phyloP scores from a whole-genome alignment of 1,140 invertebrate species.

The Drosophila sp. region DNA sequence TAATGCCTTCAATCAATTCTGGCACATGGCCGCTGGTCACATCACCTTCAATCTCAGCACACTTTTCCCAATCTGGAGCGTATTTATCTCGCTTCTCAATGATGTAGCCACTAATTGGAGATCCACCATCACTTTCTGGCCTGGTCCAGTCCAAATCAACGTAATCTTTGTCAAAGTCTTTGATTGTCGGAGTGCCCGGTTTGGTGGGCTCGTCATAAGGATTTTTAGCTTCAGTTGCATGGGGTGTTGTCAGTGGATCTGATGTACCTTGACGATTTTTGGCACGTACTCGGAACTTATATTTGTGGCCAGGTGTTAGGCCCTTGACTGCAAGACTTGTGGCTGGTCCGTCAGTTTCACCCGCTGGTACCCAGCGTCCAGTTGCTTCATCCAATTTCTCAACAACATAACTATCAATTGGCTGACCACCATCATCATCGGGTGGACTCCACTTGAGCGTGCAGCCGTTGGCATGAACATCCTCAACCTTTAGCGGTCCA shows the following conservation, averaged over 20 bases:
- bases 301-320: constrained; percentile 95
- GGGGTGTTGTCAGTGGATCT: constrained; percentile 94
- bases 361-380: constrained; percentile 96
- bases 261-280: constrained; percentile 98
- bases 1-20: constrained; percentile 95
- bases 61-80: constrained; percentile 94
- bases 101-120: constrained; percentile 95
- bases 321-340: constrained; percentile 91
- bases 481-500: constrained; percentile 93
- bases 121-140: constrained; percentile 94
- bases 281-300: constrained; percentile 97
- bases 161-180: constrained; percentile 96
- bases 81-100: constrained; percentile 98
- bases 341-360: constrained; percentile 92
- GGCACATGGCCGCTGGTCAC: constrained; percentile 92
- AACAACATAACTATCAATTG: constrained; percentile 95
- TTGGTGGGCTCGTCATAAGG: constrained; percentile 95
- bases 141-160: constrained; percentile 97
- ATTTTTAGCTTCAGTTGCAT: constrained; percentile 98
- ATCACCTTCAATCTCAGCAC: constrained; percentile 93
- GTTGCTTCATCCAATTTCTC: constrained; percentile 97
- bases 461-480: constrained; percentile 91
- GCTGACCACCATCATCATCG: constrained; percentile 94
- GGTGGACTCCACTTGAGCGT: constrained; percentile 94
- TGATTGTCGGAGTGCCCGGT: constrained; percentile 94